Evolutionary conservation across 2,113 vertebrate genomes (phyloP).

Genomic region (Prunella fulvescens): DNA sequence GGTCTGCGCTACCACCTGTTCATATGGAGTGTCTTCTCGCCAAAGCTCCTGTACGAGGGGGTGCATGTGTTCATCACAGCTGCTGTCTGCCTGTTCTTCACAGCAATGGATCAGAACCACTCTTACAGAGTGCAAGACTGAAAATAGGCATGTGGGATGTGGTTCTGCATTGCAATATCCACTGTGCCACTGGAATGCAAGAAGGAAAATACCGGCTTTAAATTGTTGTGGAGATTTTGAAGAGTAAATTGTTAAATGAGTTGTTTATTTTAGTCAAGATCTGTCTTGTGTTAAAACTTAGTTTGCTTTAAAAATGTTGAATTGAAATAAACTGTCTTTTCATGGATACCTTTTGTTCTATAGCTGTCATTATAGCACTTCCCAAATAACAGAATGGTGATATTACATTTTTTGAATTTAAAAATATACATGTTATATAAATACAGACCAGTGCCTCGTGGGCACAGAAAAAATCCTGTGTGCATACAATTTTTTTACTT

Average conservation of each 20-base stretch:
- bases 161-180: not conserved
- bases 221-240: not conserved
- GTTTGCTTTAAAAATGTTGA: not conserved
- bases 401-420: not conserved
- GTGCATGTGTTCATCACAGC: slow-evolving; percentile 85
- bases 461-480: not conserved
- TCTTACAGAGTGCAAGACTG: not conserved
- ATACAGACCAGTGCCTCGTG: not conserved
- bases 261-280: not conserved
- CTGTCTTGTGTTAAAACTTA: not conserved
- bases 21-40: slow-evolving; percentile 98
- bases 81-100: slow-evolving; percentile 82
- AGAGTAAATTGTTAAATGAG: not conserved
- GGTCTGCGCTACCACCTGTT: slow-evolving; percentile 94
- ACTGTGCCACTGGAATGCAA: not conserved
- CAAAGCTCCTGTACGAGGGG: slow-evolving; percentile 95
- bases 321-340: not conserved
- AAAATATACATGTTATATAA: not conserved
- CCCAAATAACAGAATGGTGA: not conserved
- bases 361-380: not conserved
- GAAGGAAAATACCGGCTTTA: not conserved
- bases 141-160: not conserved
- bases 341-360: not conserved
- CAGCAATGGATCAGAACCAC: slow-evolving; percentile 80
- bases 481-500: not conserved